Evolutionary conservation across 2,113 vertebrate genomes (phyloP).

Genomic region (Petroica traversi): DNA sequence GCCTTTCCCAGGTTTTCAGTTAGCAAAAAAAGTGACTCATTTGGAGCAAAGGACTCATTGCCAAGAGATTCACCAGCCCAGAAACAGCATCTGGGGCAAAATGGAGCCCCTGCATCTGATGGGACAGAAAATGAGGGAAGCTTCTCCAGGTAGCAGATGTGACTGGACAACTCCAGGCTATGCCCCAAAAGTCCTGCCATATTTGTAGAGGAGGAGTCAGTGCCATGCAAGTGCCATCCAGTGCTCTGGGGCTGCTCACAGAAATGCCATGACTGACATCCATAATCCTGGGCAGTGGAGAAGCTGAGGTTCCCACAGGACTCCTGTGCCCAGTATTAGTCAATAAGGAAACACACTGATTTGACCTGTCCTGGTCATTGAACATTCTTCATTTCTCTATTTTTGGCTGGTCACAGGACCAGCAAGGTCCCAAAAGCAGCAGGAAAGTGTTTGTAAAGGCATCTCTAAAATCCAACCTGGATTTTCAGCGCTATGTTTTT

Average conservation of each 20-base stretch:
- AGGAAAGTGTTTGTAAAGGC: background rate
- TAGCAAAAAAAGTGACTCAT: background rate
- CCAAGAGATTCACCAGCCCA: background rate
- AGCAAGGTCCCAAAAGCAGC: fast-evolving
- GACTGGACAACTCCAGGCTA: background rate
- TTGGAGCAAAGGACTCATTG: background rate
- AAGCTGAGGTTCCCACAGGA: background rate
- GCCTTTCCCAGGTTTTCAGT: background rate
- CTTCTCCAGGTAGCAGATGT: background rate
- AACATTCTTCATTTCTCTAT: background rate
- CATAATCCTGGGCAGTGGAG: background rate
- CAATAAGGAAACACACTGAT: background rate
- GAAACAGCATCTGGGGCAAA: background rate
- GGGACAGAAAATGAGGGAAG: background rate
- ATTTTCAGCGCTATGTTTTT: background rate
- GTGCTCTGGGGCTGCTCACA: background rate
- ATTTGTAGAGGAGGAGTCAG: background rate
- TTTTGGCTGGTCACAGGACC: background rate
- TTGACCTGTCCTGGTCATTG: background rate
- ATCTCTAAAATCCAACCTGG: background rate
- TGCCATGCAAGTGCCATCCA: background rate
- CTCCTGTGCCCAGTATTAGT: background rate
- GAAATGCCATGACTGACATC: background rate
- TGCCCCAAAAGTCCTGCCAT: background rate
- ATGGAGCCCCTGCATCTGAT: background rate